Evolutionary conservation across 1,140 invertebrate genomes (phyloP), one percentile per base, ranked within the genome.

Genomic region (Euwallacea similis): DNA sequence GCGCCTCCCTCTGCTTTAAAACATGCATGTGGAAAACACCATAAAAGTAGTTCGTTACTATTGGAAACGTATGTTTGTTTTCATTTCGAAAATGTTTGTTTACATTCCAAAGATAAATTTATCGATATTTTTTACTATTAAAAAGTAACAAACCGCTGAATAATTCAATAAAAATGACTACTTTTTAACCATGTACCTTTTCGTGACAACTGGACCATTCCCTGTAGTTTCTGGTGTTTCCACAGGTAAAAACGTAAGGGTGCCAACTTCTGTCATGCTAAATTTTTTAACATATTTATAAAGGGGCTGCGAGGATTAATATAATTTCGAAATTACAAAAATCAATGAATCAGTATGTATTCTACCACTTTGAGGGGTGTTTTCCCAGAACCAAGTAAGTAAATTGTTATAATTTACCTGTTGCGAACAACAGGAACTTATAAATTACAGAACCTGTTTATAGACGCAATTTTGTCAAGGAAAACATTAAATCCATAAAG

Each of bases 331-430:
- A 69, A 69, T 69, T 69, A 15, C n/a, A n/a, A 21, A 62, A 62
- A 7, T 15, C 59, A 9, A 71, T 71, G 69, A 72, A 72, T 56
- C 58, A 72, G 42, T 74, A 79, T 79, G 79, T 67, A 77, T 73
- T 73, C 75, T 63, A 76, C 77, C 58, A 86, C 84, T 74, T 82
- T 86, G 72, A 83, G 84, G 75, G 85, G 85, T 62, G 81, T 86
- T 79, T 86, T 86, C 78, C 85, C 85, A 66, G 84, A 85, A 74
- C 83, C 84, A 70, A 85, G 85, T 86, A 81, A 84, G 84, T 85
- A 63, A 61, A 16, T 46, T 56, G 13, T 56, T 58, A 11, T n/a
- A 67, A 16, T 47, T 63, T 3, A n/a, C n/a, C 9, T 13, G 11
- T 15, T 15, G 16, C 9, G 9, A 56, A 15, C 53, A 8, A 55